phyloP scores from a whole-genome alignment of 2,888 invertebrate genomes.

The Aporophyla nigra region DNA sequence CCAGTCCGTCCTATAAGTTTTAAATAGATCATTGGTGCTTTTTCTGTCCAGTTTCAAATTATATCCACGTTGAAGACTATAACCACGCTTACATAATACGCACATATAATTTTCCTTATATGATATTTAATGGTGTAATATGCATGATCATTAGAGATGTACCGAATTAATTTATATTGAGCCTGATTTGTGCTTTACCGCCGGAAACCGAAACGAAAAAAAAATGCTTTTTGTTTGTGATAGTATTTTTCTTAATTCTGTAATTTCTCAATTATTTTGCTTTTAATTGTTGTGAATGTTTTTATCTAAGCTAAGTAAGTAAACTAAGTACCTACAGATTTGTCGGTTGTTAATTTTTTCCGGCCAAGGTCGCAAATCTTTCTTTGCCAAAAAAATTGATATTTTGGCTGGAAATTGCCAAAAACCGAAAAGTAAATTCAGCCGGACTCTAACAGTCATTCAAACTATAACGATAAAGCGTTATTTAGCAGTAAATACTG shows the following conservation, averaged over 20 bases:
- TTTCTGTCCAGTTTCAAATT: not conserved
- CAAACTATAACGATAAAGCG: not conserved
- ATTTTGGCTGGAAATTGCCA: not conserved
- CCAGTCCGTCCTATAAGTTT: not conserved
- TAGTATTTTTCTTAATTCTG: not conserved
- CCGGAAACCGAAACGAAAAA: not conserved
- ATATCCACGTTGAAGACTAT: not conserved
- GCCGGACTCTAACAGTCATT: not conserved
- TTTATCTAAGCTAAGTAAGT: not conserved
- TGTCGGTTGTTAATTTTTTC: not conserved
- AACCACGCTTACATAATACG: not conserved
- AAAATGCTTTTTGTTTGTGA: not conserved
- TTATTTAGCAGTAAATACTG: not conserved
- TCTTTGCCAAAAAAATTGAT: not conserved
- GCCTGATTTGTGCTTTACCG: not conserved
- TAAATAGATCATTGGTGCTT: not conserved
- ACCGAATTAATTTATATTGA: not conserved
- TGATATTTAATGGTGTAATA: not conserved
- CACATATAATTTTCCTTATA: not conserved
- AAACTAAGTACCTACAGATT: not conserved
- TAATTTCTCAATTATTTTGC: not conserved
- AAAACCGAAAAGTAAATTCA: not conserved
- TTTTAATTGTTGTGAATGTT: not conserved
- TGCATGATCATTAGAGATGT: not conserved
- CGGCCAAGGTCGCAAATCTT: not conserved